Evolutionary conservation across 2,113 vertebrate species (phyloP), one percentile per base, ranked within the genome.

Genomic region (Zosterops pallidus): DNA sequence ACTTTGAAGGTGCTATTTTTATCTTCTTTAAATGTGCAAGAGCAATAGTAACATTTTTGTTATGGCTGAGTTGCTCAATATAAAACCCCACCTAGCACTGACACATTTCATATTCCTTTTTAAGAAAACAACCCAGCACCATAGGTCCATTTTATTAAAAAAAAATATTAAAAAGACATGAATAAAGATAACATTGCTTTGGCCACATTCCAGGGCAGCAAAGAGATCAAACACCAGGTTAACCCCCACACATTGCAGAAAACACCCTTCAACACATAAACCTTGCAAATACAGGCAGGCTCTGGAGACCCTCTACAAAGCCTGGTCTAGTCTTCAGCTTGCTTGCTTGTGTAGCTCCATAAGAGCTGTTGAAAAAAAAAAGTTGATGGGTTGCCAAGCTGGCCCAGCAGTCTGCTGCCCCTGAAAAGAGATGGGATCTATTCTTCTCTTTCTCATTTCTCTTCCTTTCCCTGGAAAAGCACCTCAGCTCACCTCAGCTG

Each of bases 11-110:
- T 42, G 33, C 52, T 86, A 56, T 91, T 92, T 89, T 92, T 91
- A 79, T 50, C 42, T 79, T 85, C 42, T 86, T 90, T 62, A 78
- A 59, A 67, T 7, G 42, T 25, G 46, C 60, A 70, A 84, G 31
- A 81, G 69, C 81, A 91, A 82, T 41, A 92, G 52, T 71, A 87
- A 81, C 62, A 62, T 94, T 90, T 91, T 86, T 74, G 60, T 68
- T 75, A 90, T 0, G 2, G 55, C 23, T 55, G 59, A 90, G 52
- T 67, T 82, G 69, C 60, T 63, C 56, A 59, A 50, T 35, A 88
- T 82, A 85, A 91, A 81, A 17, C 21, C 56, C 31, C 74, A 64
- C 80, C 81, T 62, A 84, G 52, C 39, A 50, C 60, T 50, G 69
- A 86, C 60, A 86, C 11, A 28, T 74, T 64, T 69, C 31, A 15